Percentiles rank a stretch among this genome's conserved stretches.
Conservation (phyloP, 2,797 vertebrate species). For the Brachymystax lenok region DNA sequence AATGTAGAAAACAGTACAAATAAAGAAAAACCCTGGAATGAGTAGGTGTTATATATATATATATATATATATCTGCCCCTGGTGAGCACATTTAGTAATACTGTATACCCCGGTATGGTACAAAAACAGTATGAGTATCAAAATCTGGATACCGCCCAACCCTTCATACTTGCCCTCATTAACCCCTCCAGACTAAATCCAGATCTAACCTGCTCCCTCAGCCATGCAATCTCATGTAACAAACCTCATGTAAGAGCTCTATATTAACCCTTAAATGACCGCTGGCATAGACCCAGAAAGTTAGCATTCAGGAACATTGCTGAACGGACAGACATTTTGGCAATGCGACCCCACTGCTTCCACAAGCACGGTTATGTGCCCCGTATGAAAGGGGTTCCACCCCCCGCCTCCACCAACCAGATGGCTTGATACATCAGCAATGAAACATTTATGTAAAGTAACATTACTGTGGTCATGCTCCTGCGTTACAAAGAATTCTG, state of each 20-base stretch:
- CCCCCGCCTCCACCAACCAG: neutral
- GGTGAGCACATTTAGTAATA: no score
- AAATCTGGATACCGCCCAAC: no score
- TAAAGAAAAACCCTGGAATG: no score
- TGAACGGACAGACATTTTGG: neutral
- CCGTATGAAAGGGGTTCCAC: neutral
- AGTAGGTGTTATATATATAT: no score
- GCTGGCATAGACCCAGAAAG: neutral
- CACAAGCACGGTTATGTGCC: neutral
- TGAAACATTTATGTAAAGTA: neutral
- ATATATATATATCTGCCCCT: no score
- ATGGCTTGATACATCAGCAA: neutral
- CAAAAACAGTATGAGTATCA: no score
- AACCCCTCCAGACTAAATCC: constrained; percentile 24
- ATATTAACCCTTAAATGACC: constrained; percentile 13
- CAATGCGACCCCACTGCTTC: neutral
- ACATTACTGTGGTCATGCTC: neutral
- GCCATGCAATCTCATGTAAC: constrained; percentile 1
- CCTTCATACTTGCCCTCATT: constrained; percentile 10
- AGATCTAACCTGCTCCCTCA: constrained; percentile 46
- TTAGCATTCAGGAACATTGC: neutral
- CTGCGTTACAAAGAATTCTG: neutral
- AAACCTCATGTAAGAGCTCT: constrained; percentile 1
- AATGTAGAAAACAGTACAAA: no score
- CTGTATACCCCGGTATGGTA: no score